A percentile compares a stretch with the other conserved stretches of the same genome.
Evolutionary conservation across 2,113 vertebrate species (phyloP).

Genomic region (Propithecus coquereli): DNA sequence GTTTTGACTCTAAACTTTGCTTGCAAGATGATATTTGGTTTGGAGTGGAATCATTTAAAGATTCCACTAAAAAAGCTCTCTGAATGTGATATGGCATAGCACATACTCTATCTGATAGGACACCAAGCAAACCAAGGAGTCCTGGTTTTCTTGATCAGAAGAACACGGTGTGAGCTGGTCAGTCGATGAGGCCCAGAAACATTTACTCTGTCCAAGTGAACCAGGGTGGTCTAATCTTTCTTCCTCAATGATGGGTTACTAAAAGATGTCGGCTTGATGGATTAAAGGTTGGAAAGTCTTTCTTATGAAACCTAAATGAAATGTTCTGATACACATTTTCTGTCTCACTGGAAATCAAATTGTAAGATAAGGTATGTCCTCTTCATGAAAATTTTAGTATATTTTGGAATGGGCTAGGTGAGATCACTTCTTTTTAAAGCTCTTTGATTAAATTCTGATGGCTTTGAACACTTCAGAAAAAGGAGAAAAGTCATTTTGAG

Average conservation of each 20-base stretch:
- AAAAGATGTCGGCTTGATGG: neutral
- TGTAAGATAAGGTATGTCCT: neutral
- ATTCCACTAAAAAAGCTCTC: neutral
- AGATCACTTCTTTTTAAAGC: neutral
- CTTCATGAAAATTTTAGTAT: neutral
- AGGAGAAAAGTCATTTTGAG: neutral
- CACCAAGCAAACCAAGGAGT: neutral
- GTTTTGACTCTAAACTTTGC: constrained; percentile 46
- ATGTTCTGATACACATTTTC: neutral
- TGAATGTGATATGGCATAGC: neutral
- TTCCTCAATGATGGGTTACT: neutral
- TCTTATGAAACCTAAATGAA: neutral
- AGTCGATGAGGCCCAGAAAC: neutral
- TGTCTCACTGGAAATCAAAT: neutral
- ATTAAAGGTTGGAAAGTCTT: neutral
- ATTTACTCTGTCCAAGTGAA: neutral
- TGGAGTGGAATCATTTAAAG: constrained; percentile 30
- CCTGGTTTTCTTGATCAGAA: neutral
- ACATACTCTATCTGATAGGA: neutral
- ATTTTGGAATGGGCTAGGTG: neutral
- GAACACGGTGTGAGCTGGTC: neutral
- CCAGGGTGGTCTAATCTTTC: neutral
- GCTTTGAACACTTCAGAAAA: neutral
- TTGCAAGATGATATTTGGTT: constrained; percentile 47
- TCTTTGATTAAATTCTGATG: constrained; percentile 19